Evolutionary conservation across 2,888 invertebrate species (phyloP).

Genomic region (Volucella bombylans): DNA sequence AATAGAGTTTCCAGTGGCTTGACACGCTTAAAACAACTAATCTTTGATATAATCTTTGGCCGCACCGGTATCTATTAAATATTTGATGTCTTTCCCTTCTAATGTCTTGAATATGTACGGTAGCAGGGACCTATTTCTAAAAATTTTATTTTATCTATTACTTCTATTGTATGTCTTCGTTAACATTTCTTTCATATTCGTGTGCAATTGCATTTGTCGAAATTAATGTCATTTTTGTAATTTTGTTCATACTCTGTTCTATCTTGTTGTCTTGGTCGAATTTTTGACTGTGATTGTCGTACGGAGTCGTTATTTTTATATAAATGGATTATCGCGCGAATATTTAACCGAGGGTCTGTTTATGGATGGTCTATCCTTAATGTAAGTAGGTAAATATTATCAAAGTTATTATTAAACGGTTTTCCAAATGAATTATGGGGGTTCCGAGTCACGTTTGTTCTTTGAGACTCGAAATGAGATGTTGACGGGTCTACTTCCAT

Average conservation of each 20-base stretch:
- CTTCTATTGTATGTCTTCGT: too few relatives aligned
- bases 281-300: constrained; percentile 13
- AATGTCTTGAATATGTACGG: too few relatives aligned
- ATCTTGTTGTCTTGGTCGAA: not conserved
- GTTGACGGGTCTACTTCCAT: constrained; percentile 25
- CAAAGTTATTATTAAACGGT: not conserved
- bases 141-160: too few relatives aligned
- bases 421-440: not conserved
- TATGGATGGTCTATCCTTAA: not conserved
- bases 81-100: not conserved
- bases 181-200: too few relatives aligned
- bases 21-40: not conserved
- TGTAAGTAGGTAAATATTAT: not conserved
- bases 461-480: not conserved
- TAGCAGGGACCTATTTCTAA: too few relatives aligned
- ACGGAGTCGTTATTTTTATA: constrained; percentile 16
- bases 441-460: not conserved
- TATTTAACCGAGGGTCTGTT: constrained; percentile 25
- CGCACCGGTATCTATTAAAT: constrained; percentile 6
- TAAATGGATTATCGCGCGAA: constrained; percentile 4
- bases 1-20: not conserved
- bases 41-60: constrained; percentile 11
- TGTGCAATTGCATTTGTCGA: too few relatives aligned
- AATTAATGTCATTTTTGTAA: not conserved
- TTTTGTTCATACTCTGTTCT: not conserved